phyloP scores from a whole-genome alignment of 1,140 invertebrate genomes.

The Anoplolepis gracilipes region DNA sequence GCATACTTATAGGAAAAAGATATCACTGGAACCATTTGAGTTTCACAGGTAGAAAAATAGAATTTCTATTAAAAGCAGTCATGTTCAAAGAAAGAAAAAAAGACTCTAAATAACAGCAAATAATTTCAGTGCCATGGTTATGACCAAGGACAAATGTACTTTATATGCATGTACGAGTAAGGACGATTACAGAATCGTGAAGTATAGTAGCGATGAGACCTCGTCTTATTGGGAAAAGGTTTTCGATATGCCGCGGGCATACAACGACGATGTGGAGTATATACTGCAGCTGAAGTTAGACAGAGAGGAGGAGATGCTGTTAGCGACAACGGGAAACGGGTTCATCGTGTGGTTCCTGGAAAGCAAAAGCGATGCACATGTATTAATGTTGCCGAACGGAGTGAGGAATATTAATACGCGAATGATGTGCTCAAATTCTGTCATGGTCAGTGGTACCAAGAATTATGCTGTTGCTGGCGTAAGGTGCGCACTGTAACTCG shows the following conservation, averaged over 20 bases:
- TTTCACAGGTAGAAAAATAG: conserved; percentile 89
- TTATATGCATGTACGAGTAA: conserved; percentile 88
- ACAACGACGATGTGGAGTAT: conserved; percentile 90
- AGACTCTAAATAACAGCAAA: background rate
- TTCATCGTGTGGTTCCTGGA: conserved; percentile 92
- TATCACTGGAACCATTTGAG: conserved; percentile 88
- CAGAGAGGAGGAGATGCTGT: conserved; percentile 91
- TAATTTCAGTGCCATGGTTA: conserved; percentile 88
- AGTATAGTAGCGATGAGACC: conserved; percentile 86
- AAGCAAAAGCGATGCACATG: conserved; percentile 87
- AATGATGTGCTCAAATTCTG: conserved; percentile 94
- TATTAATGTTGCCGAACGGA: conserved; percentile 93
- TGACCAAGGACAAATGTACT: conserved; percentile 86
- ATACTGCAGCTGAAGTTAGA: conserved; percentile 94
- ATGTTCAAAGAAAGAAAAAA: conserved; percentile 73
- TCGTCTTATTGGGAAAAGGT: conserved; percentile 88
- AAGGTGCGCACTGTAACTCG: conserved; percentile 84
- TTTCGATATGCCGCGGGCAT: conserved; percentile 87
- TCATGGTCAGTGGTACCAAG: conserved; percentile 95
- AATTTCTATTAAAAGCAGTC: background rate
- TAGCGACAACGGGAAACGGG: conserved; percentile 94
- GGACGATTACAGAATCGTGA: conserved; percentile 87
- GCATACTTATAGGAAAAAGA: conserved; percentile 87
- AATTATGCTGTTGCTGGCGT: conserved; percentile 98
- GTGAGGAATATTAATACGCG: conserved; percentile 97